Base-by-base conservation (phyloP, 2,888 invertebrate genomes). In the Drosophila meridionalis region DNA sequence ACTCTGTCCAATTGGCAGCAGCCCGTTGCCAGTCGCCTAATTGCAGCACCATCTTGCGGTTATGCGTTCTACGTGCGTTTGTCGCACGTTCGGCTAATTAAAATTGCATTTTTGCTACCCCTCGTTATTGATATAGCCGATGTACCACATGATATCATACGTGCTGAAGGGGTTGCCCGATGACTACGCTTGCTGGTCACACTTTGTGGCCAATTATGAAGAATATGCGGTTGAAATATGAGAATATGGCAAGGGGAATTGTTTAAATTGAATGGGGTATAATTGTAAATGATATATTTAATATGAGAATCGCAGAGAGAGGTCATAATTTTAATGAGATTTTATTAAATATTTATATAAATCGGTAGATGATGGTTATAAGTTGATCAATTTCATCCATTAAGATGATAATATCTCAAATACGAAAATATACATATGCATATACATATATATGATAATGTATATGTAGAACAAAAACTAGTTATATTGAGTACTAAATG, bases 41-140 rank as follows among this genome's bases (percentile, higher is more conserved):
- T 87, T 87, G 86, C 86, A 82, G 78, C 86, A 71, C 69, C 86
- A 87, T 87, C 86, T 87, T 87, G 86, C 72, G 89, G 87, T 87
- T 89, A 87, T 87, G 79, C 71, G 81, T 71, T 74, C 59, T 79
- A 87, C 87, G 87, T 87, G 87, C 83, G 79, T 81, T 81, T 84
- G 83, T 76, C 81, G 81, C 87, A 84, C 81, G 82, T 87, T 81
- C 66, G 79, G 70, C 87, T 87, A 87, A 89, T 87, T 87, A 87
- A 87, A 88, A 87, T 81, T 88, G 79, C 78, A 87, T 89, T 87
- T 87, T 82, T 84, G 64, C 78, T 64, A 60, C 63, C 57, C 58
- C 59, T 38, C 62, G 71, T 62, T 77, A 80, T 80, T 80, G 80
- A 80, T 80, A 80, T 74, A 57, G 66, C 71, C 68, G 47, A 45